Conservation (phyloP, 2,888 invertebrate genomes). For the Phyllotreta striolata region DNA sequence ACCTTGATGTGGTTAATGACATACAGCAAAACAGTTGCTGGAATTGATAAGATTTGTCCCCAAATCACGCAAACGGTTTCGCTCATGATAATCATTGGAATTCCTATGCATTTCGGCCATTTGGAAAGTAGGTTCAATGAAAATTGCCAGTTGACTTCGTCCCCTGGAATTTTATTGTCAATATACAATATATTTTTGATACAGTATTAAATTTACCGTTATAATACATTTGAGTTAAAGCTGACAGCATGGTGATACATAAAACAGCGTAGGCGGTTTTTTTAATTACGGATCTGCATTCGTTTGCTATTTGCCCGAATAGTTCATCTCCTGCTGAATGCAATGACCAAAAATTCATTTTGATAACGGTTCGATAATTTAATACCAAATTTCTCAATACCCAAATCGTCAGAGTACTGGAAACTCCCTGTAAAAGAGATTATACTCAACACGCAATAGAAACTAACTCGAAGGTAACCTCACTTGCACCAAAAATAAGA, state of each 20-base stretch:
- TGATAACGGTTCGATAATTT: not conserved
- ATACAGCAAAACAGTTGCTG: not conserved
- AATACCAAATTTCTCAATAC: not conserved
- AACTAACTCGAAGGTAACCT: not conserved
- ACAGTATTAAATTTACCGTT: too few relatives aligned
- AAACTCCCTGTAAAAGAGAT: not conserved
- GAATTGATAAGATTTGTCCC: not conserved
- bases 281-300: slow-evolving; percentile 3
- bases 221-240: not conserved
- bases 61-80: slow-evolving; percentile 1
- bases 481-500: too few relatives aligned
- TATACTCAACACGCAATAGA: not conserved
- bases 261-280: not conserved
- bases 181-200: too few relatives aligned
- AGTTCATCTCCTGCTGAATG: slow-evolving; percentile 5
- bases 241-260: not conserved
- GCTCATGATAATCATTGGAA: not conserved
- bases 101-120: not conserved
- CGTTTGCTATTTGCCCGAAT: not conserved
- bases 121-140: not conserved
- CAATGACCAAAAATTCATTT: slow-evolving; percentile 7
- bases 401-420: not conserved
- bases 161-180: slow-evolving; percentile 9
- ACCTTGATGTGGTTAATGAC: slow-evolving; percentile 13
- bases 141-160: slow-evolving; percentile 8